A percentile compares a stretch with the other conserved stretches of the same genome.
phyloP scores from a whole-genome alignment of 2,888 invertebrate species.

The Unio pictorum region DNA sequence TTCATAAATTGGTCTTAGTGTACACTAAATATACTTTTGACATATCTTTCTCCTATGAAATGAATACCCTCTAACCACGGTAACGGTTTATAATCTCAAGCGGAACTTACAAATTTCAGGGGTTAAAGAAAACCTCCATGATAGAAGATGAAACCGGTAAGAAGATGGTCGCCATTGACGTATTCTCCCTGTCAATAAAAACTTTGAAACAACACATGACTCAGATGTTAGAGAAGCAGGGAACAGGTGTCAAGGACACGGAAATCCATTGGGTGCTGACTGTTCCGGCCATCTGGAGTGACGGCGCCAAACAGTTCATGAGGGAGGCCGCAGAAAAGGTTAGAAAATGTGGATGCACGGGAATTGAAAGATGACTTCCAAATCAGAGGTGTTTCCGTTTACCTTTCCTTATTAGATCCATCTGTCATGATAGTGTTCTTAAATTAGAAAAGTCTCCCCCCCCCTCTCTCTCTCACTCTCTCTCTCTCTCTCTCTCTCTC shows the following conservation, averaged over 20 bases:
- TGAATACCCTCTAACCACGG: no score
- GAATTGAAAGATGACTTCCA: no score
- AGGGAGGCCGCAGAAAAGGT: slow-evolving; percentile 9
- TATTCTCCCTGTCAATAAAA: slow-evolving; percentile 8
- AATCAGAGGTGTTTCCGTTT: no score
- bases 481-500: fast-evolving
- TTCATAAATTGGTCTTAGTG: no score
- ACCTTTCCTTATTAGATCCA: no score
- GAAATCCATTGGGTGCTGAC: slow-evolving; percentile 16
- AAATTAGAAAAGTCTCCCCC: no score
- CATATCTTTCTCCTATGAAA: no score
- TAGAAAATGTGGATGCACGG: no score
- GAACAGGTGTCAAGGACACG: slow-evolving; percentile 1
- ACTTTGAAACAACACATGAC: slow-evolving; percentile 8
- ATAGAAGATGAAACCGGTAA: slow-evolving; percentile 10
- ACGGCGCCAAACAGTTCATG: slow-evolving; percentile 16
- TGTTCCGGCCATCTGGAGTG: slow-evolving; percentile 14
- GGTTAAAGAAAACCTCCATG: background rate
- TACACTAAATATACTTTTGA: no score
- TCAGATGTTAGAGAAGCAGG: slow-evolving; percentile 4
- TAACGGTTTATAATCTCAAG: no score
- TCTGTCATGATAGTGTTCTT: no score
- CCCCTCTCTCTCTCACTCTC: no score
- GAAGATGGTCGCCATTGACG: slow-evolving; percentile 6
- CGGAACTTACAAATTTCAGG: slow-evolving; percentile 1